These are phyloP conservation scores for Gallinago jamesoni DNA, from an alignment of 2,113 vertebrate species.

Conservation along the genomic window DNA sequence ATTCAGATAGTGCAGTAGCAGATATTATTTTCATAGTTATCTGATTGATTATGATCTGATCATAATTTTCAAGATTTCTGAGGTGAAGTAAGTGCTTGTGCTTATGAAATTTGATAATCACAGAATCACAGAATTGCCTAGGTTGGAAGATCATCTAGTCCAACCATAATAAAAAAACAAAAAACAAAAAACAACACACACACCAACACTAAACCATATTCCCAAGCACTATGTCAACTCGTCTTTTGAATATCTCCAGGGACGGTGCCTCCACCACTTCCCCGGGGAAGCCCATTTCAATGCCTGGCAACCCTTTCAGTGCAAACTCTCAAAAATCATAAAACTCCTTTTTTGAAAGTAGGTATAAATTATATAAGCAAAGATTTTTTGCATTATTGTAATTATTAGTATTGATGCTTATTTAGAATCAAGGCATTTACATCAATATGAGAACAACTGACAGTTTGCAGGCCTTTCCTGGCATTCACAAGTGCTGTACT, in stretches of 20 bases:
- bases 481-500: not conserved
- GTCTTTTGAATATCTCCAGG: no score
- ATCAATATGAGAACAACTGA: not conserved
- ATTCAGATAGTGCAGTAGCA: not conserved
- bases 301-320: not conserved
- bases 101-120: not conserved
- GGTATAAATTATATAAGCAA: not conserved
- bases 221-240: no score
- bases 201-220: no score
- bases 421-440: not conserved
- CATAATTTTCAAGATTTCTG: not conserved
- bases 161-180: no score
- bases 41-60: not conserved
- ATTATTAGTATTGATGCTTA: not conserved
- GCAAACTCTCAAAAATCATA: not conserved
- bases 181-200: no score
- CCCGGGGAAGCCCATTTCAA: no score
- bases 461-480: not conserved
- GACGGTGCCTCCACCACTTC: no score
- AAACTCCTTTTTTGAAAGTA: not conserved
- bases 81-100: not conserved
- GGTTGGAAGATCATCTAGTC: no score
- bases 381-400: not conserved
- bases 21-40: not conserved
- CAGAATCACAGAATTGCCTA: no score